Base-by-base conservation (phyloP, 2,797 vertebrate genomes). In the Pelodytes ibericus region DNA sequence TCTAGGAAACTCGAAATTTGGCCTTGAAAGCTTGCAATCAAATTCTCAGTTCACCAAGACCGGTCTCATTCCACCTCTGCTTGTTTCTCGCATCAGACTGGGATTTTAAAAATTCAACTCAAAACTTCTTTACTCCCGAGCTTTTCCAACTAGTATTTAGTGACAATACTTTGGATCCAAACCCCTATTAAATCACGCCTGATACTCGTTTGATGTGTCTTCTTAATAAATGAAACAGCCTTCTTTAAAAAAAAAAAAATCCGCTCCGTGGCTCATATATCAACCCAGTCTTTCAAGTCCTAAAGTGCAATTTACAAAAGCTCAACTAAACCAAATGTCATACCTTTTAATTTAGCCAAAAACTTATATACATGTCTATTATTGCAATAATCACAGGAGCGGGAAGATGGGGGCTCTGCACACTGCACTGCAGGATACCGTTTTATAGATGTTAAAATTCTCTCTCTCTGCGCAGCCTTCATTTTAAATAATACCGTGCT, bases 341-440 rank as follows among this genome's bases (percentile, higher is more conserved):
- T 91, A 93, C 91, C 92, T 92, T 93, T 93, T n/a, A 93, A 94
- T 95, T 96, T 94, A 82, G 81, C 91, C n/a, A 82, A 84, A 86
- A 92, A 92, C 90, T 93, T 95, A 95, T 92, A 94, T 96, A 94
- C 93, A 94, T 94, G 94, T 92, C 95, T 96, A 95, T 98, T 98
- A 96, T 94, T 95, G 94, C 94, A 95, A 97, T 96, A 97, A 96
- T 94, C 95, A 93, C 94, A 94, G 94, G 94, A 96, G 94, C 89
- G 91, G 87, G 82, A 88, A 90, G 49, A 63, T 79, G 89, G 96
- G 95, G 94, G 94, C 93, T 88, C 94, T 86, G 93, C 94, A 95
- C 95, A 93, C 91, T 86, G 90, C 96, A 91, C 96, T 94, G 94
- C 84, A 79, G 96, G 96, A 95, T 94, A 95, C 94, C 95, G 91